Percentiles rank a stretch among this genome's conserved stretches.
Evolutionary conservation across 1,140 invertebrate species (phyloP).

Genomic region (Anastrepha obliqua): DNA sequence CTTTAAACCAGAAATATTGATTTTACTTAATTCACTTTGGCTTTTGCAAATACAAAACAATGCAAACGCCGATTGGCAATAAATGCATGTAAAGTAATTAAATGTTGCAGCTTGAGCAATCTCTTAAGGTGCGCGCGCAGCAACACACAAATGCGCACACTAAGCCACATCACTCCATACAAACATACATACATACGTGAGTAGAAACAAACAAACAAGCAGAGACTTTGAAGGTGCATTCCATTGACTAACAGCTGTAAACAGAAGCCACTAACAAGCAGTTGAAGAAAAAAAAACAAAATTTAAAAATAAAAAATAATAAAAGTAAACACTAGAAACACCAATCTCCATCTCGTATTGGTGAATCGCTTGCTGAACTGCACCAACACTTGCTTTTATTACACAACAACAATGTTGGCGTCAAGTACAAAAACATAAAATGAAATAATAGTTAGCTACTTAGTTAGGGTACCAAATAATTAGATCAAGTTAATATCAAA

Average conservation of each 20-base stretch:
- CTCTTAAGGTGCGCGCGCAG: conserved; percentile 9
- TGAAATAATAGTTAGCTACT: neutral
- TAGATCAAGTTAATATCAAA: neutral
- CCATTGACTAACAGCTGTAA: conserved; percentile 15
- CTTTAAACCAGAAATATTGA: conserved; percentile 8
- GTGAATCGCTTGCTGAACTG: neutral
- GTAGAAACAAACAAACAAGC: neutral
- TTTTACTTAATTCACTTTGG: neutral
- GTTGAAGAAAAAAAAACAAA: neutral
- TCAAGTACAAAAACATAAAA: conserved; percentile 40
- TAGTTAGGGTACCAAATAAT: neutral
- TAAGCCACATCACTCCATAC: neutral
- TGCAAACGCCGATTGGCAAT: neutral
- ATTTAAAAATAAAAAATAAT: neutral
- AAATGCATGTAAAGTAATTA: conserved; percentile 41
- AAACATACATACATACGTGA: neutral
- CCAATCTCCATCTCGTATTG: neutral
- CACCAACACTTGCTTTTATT: conserved; percentile 13
- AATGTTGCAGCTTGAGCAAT: conserved; percentile 9
- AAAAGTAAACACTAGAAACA: neutral
- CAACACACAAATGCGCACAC: neutral
- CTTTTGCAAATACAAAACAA: neutral
- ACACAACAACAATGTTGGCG: neutral
- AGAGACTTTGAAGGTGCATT: conserved; percentile 27
- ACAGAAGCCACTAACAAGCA: conserved; percentile 20